Conservation (phyloP, 2,113 vertebrate genomes). For the Protomyctophum bolini region DNA sequence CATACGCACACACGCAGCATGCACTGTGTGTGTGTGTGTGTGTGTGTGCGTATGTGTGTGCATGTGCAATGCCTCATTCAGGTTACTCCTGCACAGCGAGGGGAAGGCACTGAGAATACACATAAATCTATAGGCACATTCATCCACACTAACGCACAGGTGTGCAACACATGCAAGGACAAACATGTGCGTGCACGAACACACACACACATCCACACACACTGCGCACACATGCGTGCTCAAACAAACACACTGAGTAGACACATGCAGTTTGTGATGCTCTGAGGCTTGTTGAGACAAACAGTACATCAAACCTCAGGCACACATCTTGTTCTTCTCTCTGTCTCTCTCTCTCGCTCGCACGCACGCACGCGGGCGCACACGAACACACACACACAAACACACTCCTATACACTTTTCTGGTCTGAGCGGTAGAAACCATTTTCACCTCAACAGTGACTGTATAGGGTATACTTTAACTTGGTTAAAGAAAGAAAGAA, state of each 20-base stretch:
- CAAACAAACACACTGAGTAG: neutral
- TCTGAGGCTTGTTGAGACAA: slow-evolving; percentile 67
- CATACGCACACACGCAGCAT: slow-evolving; percentile 1
- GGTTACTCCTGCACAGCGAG: slow-evolving; percentile 46
- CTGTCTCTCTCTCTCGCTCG: slow-evolving; percentile 3
- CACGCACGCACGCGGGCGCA: slow-evolving; percentile 1
- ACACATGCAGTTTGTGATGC: slow-evolving; percentile 1
- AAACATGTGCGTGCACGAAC: too few relatives aligned
- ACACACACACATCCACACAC: slow-evolving; percentile 13
- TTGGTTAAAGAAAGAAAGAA: too few relatives aligned
- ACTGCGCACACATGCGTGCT: neutral
- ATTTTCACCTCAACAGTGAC: too few relatives aligned
- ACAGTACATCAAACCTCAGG: slow-evolving; percentile 31
- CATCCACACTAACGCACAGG: too few relatives aligned
- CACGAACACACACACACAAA: slow-evolving; percentile 37
- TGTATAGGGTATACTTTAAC: too few relatives aligned
- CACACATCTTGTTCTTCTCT: slow-evolving; percentile 51
- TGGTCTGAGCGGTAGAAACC: too few relatives aligned
- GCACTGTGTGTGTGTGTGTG: neutral
- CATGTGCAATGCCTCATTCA: slow-evolving; percentile 37
- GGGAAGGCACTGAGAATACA: slow-evolving; percentile 66
- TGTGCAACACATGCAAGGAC: too few relatives aligned
- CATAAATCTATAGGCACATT: slow-evolving; percentile 65
- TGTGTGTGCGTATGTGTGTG: neutral
- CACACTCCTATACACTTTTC: slow-evolving; percentile 31